These are phyloP conservation scores for Coryphaenoides rupestris DNA, from an alignment of 2,113 vertebrate genomes.

Conservation along the genomic window DNA sequence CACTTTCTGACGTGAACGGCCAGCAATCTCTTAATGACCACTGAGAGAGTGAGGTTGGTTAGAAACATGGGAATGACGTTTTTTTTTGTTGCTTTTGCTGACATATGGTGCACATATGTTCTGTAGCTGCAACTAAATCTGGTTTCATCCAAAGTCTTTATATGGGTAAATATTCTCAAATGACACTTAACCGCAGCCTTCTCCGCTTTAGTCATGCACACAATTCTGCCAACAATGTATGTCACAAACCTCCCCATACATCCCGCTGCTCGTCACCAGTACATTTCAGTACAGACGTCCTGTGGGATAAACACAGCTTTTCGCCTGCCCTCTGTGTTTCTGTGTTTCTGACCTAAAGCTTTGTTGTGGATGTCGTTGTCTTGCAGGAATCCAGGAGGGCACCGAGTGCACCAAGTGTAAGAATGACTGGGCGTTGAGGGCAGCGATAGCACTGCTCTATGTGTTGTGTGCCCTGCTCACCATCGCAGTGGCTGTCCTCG, in stretches of 20 bases:
- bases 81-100: constrained; percentile 11
- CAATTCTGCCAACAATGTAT: too few relatives aligned
- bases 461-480: constrained; percentile 91
- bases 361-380: constrained; percentile 16
- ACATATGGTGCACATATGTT: constrained; percentile 54
- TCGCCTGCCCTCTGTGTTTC: background rate
- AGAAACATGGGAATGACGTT: constrained; percentile 27
- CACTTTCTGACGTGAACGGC: constrained; percentile 23
- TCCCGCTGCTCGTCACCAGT: background rate
- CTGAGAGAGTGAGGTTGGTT: constrained; percentile 5
- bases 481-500: constrained; percentile 93
- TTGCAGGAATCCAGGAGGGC: constrained; percentile 96
- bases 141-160: constrained; percentile 24
- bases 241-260: background rate
- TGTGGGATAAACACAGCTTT: background rate
- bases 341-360: background rate
- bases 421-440: constrained; percentile 94
- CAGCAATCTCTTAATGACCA: background rate
- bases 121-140: constrained; percentile 14
- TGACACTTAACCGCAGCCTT: constrained; percentile 31
- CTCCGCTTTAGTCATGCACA: too few relatives aligned
- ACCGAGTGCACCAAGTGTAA: constrained; percentile 97
- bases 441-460: constrained; percentile 89
- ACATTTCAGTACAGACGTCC: background rate
- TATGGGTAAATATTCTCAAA: constrained; percentile 47